Base-by-base conservation (phyloP, 2,113 vertebrate genomes). In the Carassius gibelio region DNA sequence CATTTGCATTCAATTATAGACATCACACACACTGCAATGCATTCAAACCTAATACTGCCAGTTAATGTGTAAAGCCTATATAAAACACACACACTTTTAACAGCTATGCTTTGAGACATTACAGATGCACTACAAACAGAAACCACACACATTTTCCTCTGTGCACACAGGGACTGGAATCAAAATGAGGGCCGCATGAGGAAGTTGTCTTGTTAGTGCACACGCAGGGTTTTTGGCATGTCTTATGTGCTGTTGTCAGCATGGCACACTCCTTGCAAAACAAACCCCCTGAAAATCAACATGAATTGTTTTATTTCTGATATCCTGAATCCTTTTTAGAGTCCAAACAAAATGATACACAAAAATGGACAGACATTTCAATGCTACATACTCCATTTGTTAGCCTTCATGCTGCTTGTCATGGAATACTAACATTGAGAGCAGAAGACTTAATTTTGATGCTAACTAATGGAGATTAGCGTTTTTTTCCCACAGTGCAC, bases 381-480 rank as follows among this genome's bases (percentile, higher is more conserved):
- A 23, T 2, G 15, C 66, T 5, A 62, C 59, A 30, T 42, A 48
- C 45, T 48, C 5, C 64, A 34, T 68, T 6, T 38, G 34, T 42
- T 21, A 62, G n/a, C 59, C 8, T 8, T 72, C 36, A n/a, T 2
- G 2, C 36, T n/a, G 36, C 38, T n/a, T 72, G 19, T 45, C 36
- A 36, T 15, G 8, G 59, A 6, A 19, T 11, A 30, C n/a, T 66
- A 21, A 82, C 55, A 45, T 45, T 48, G 45, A 45, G 42, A 45
- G 42, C 10, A 68, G 79, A 78, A 76, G 76, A 15, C 2, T 36
- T 74, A 52, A 50, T 55, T 79, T 57, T 83, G 68, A 75, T 83
- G 45, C 74, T 23, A 57, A 75, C 78, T 45, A 74, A 79, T 45
- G 72, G 52, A 38, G n/a, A 88, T 83, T 45, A 68, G 23, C 42